A percentile compares a stretch with the other conserved stretches of the same genome.
These are phyloP conservation scores for Alethe diademata DNA, from an alignment of 2,113 vertebrate species.

Conservation along the genomic window DNA sequence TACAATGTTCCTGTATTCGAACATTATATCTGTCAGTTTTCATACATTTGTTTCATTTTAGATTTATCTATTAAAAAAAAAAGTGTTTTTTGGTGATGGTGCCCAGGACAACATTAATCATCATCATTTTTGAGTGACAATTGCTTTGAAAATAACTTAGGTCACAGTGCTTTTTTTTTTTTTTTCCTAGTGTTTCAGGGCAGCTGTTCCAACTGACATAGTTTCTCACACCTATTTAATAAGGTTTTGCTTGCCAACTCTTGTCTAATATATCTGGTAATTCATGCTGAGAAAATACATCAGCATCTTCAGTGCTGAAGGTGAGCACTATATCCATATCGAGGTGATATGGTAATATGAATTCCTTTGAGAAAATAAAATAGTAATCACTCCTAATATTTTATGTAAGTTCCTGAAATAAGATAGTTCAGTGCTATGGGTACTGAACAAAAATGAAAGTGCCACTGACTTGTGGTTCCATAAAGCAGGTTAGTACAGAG, in stretches of 20 bases:
- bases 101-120: neutral
- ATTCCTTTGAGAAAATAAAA: neutral
- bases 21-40: neutral
- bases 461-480: neutral
- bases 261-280: neutral
- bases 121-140: neutral
- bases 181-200: neutral
- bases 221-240: neutral
- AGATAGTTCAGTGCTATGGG: neutral
- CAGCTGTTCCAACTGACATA: neutral
- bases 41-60: neutral
- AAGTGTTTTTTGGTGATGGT: neutral
- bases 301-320: neutral
- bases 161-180: neutral
- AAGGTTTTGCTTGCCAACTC: neutral
- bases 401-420: neutral
- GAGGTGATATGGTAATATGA: neutral
- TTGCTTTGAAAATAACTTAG: neutral
- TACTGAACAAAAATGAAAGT: neutral
- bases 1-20: neutral
- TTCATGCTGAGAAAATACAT: neutral
- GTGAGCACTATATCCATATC: neutral
- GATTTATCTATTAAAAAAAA: neutral
- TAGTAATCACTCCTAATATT: neutral
- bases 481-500: constrained; percentile 2